Evolutionary conservation across 23 tunicate species (phyloP).

Genomic region (Ascidia mentula): DNA sequence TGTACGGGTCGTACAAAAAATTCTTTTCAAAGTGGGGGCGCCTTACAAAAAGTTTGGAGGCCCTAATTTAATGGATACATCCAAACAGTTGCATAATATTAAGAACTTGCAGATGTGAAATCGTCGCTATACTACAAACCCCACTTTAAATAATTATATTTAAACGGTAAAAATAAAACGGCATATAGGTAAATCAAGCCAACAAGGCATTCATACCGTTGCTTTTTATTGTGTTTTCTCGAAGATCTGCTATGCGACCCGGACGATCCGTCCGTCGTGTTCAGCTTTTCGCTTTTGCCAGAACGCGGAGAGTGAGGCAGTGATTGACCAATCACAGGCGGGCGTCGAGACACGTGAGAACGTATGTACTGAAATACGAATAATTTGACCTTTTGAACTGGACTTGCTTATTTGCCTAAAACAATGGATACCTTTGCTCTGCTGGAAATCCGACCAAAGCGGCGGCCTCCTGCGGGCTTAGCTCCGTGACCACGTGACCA

Average conservation of each 20-base stretch:
- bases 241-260: background rate
- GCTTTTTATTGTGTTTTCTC: background rate
- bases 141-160: no score
- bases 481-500: background rate
- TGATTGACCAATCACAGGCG: background rate
- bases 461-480: background rate
- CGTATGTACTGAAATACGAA: background rate
- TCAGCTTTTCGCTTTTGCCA: background rate
- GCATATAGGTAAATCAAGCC: no score
- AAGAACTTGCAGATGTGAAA: no score
- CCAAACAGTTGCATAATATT: no score
- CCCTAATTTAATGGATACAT: no score
- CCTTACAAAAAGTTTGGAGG: no score
- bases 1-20: no score
- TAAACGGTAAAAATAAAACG: no score
- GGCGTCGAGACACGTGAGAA: background rate
- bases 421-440: background rate
- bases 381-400: background rate
- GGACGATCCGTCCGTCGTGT: background rate
- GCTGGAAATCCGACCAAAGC: background rate
- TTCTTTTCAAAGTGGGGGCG: no score
- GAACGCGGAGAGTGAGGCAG: conserved; percentile 13
- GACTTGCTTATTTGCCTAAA: background rate
- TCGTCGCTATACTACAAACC: no score
- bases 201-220: no score